Base-by-base conservation (phyloP, 2,797 vertebrate species). In the Leucoraja ocellata region DNA sequence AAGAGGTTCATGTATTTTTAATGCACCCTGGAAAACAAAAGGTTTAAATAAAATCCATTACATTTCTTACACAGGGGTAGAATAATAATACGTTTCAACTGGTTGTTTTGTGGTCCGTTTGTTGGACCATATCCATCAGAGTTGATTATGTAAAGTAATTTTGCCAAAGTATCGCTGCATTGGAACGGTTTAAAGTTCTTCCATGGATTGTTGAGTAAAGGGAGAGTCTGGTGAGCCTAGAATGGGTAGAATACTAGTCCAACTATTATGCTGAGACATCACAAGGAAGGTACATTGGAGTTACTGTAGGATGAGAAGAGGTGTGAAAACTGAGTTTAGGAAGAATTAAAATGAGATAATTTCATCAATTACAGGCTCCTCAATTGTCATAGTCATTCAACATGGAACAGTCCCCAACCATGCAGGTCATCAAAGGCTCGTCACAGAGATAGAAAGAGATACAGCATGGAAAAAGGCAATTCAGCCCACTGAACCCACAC, bases 11-110 rank as follows among this genome's bases (percentile, higher is more conserved):
- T 96, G 95, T 74, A 96, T 94, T 94, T 96, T 97, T 80, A 93
- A 96, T 80, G 95, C 95, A 73, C 97, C 97, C 97, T 98, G 81
- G 94, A 91, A 94, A 94, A 77, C 77, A 94, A 93, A 54, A 61
- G 39, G 63, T 76, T 65, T 8, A 1, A 1, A 0, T 3, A 46
- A 94, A 83, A 93, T 39, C 0, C 84, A 88, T 1, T 68, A 36
- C 32, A 10, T 36, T 21, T 18, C 7, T 28, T 63, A 63, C n/a
- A 18, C 28, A 32, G 5, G 32, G 16, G 16, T 21, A 9, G 32
- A 88, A 68, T 32, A 14, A 88, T 36, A n/a, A n/a, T 18, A 32
- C 0, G 32, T 68, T 18, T 88, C 5, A 16, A 88, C 65, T 88
- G 8, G 8, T 68, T 32, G 14, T 16, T 61, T 32, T 32, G 46